These are phyloP conservation scores for Eudemis profundana DNA, from an alignment of 2,888 invertebrate species.

Conservation along the genomic window DNA sequence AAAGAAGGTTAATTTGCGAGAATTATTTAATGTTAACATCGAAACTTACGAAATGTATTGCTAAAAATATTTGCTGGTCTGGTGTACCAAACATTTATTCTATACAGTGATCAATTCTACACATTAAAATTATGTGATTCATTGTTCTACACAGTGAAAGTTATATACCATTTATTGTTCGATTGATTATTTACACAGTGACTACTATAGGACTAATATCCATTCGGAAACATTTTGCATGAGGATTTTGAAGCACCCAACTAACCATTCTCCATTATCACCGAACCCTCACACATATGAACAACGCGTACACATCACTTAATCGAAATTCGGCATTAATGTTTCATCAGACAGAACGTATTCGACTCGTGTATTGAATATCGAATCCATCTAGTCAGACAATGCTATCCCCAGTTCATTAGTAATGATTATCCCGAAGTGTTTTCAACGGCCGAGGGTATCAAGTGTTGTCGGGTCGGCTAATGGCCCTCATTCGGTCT, in stretches of 20 bases:
- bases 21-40: too few species aligned
- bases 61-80: too few species aligned
- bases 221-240: too few species aligned
- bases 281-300: background rate
- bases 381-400: slow-evolving; percentile 43
- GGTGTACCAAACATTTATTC: too few species aligned
- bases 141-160: too few species aligned
- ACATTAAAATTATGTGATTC: too few species aligned
- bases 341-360: slow-evolving; percentile 33
- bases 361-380: slow-evolving; percentile 40
- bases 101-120: too few species aligned
- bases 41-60: too few species aligned
- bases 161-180: too few species aligned
- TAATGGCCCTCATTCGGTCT: slow-evolving; percentile 36
- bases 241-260: background rate
- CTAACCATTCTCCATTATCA: background rate
- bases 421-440: slow-evolving; percentile 45
- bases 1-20: too few species aligned
- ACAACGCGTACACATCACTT: background rate
- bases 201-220: too few species aligned
- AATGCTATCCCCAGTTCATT: slow-evolving; percentile 44
- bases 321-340: slow-evolving; percentile 30
- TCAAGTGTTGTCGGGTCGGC: slow-evolving; percentile 40
- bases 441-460: slow-evolving; percentile 41
- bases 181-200: too few species aligned